These are phyloP conservation scores for Drosophila merina DNA, from an alignment of 2,888 invertebrate genomes.

Conservation along the genomic window DNA sequence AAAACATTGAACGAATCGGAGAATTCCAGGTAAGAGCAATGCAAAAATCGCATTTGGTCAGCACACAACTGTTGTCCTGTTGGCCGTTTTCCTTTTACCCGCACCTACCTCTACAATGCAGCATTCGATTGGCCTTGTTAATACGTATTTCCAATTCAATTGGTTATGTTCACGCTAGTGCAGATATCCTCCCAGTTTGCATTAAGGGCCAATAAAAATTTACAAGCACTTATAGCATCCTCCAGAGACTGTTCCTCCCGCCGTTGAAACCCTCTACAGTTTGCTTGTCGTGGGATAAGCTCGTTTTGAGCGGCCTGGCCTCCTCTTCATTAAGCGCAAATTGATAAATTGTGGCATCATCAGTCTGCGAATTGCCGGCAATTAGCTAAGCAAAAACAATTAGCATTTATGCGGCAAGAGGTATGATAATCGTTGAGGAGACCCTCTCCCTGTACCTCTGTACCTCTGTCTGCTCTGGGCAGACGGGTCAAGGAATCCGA, in stretches of 20 bases:
- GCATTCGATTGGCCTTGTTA: conserved; percentile 43
- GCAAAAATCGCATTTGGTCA: conserved; percentile 47
- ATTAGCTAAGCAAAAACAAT: conserved; percentile 72
- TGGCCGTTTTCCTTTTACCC: conserved; percentile 7
- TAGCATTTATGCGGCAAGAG: conserved; percentile 71
- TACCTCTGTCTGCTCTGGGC: conserved; percentile 30
- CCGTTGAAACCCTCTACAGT: conserved; percentile 49
- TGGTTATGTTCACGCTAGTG: conserved; percentile 42
- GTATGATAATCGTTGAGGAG: conserved; percentile 32
- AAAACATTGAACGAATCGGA: conserved; percentile 17
- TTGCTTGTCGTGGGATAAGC: conserved; percentile 75
- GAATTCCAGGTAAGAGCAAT: conserved; percentile 24
- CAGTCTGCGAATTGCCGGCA: conserved; percentile 61
- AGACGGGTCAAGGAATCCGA: conserved; percentile 41
- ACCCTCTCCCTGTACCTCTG: conserved; percentile 14
- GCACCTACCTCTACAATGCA: background rate
- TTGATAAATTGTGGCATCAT: conserved; percentile 73
- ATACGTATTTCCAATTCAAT: conserved; percentile 69
- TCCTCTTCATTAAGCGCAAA: conserved; percentile 70
- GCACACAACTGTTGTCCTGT: conserved; percentile 21
- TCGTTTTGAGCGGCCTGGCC: conserved; percentile 45
- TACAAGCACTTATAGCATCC: conserved; percentile 46
- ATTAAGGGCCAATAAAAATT: conserved; percentile 67
- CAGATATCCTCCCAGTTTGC: conserved; percentile 36
- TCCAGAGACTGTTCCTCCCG: conserved; percentile 26